A percentile compares a stretch with the other conserved stretches of the same genome.
Evolutionary conservation across 2,797 vertebrate species (phyloP).

Genomic region (Rhincodon typus): DNA sequence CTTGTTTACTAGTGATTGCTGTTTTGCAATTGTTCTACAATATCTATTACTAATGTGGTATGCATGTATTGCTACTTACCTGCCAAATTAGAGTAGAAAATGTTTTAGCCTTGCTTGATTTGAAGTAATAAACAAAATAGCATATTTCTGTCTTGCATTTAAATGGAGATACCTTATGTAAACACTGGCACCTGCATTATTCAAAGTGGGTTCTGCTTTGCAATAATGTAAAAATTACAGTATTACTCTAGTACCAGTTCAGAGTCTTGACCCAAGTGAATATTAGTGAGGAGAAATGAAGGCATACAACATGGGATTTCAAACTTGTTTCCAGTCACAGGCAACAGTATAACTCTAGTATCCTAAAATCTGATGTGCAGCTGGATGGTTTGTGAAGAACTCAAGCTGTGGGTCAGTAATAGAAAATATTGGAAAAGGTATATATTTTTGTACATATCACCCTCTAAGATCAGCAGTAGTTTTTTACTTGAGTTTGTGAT

Average conservation of each 20-base stretch:
- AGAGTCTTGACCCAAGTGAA: neutral
- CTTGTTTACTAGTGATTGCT: neutral
- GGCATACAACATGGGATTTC: neutral
- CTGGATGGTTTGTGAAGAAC: neutral
- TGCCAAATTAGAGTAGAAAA: neutral
- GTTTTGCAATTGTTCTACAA: neutral
- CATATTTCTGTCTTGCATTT: neutral
- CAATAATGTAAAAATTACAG: neutral
- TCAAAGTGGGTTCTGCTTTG: neutral
- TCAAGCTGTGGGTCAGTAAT: neutral
- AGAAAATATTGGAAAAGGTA: neutral
- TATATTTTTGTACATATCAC: neutral
- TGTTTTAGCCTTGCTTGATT: neutral
- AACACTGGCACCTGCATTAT: neutral
- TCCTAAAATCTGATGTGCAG: neutral
- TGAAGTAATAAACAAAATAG: neutral
- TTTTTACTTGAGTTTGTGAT: neutral
- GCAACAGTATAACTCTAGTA: neutral
- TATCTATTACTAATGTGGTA: neutral
- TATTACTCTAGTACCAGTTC: neutral
- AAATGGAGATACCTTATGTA: neutral
- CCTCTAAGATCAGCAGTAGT: neutral
- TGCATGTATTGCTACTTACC: neutral
- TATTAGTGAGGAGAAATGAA: neutral
- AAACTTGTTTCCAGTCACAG: neutral